These are phyloP conservation scores for Dendroctonus valens DNA, from an alignment of 1,140 invertebrate species.

Conservation along the genomic window DNA sequence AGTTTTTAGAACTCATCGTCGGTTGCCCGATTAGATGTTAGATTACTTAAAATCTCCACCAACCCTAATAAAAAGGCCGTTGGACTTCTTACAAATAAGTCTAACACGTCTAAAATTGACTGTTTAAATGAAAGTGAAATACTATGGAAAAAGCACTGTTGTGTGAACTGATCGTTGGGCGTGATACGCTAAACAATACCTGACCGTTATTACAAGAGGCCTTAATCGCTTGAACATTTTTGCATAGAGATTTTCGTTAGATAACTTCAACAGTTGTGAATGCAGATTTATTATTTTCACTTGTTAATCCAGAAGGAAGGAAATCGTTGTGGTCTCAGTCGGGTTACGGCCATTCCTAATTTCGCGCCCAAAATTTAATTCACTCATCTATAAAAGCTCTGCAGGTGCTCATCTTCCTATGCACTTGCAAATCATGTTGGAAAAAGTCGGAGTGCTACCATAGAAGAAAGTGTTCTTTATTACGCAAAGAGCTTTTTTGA, in stretches of 20 bases:
- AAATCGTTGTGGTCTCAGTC: not conserved
- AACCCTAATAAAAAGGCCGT: too few species aligned
- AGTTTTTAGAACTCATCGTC: too few species aligned
- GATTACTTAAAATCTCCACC: too few species aligned
- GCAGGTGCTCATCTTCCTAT: constrained; percentile 16
- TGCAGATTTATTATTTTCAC: not conserved
- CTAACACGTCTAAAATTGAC: too few species aligned
- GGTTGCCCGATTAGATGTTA: too few species aligned
- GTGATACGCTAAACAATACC: too few species aligned
- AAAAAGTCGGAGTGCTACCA: not conserved
- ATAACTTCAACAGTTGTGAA: not conserved
- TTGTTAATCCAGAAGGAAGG: not conserved
- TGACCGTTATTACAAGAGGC: not conserved
- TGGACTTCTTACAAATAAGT: too few species aligned
- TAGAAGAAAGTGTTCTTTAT: not conserved
- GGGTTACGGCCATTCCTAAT: not conserved
- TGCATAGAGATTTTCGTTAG: not conserved
- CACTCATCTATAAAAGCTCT: constrained; percentile 16
- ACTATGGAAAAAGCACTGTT: too few species aligned
- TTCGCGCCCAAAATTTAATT: constrained; percentile 8
- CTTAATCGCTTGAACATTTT: not conserved
- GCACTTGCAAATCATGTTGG: constrained; percentile 14
- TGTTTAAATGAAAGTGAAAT: too few species aligned
- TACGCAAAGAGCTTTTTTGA: not conserved
- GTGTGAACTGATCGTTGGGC: too few species aligned